Evolutionary conservation across 1,140 invertebrate genomes (phyloP).

Genomic region (Aricia agestis): DNA sequence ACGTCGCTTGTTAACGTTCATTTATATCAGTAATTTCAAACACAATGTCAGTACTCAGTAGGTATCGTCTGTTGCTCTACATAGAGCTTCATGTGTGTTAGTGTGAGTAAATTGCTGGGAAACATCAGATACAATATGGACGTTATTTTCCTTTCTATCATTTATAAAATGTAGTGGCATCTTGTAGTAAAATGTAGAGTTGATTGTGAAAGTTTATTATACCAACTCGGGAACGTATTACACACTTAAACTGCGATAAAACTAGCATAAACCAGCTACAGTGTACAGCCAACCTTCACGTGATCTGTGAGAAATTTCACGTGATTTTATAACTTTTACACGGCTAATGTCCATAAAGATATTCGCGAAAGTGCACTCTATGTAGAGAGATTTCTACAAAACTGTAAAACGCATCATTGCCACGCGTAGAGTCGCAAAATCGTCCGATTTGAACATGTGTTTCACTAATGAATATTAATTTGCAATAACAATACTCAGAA

Average conservation of each 20-base stretch:
- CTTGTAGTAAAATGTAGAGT: background rate
- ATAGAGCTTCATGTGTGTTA: background rate
- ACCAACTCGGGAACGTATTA: background rate
- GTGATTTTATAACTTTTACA: background rate
- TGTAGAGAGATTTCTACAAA: background rate
- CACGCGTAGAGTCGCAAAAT: background rate
- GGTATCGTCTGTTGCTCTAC: background rate
- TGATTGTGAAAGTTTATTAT: background rate
- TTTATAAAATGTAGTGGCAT: background rate
- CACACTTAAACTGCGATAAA: background rate
- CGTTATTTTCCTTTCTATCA: background rate
- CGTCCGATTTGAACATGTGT: background rate
- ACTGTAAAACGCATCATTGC: background rate
- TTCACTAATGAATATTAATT: background rate
- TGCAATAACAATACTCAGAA: background rate
- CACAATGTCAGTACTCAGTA: background rate
- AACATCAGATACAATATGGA: background rate
- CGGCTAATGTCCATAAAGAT: background rate
- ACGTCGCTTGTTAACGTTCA: background rate
- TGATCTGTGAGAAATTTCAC: background rate
- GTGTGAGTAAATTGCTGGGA: background rate
- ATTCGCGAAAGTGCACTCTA: constrained; percentile 5
- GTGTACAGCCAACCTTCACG: background rate
- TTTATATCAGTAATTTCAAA: background rate
- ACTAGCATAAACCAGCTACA: constrained; percentile 4